phyloP scores from a whole-genome alignment of 1,140 invertebrate genomes.

The Drosophila lini region DNA sequence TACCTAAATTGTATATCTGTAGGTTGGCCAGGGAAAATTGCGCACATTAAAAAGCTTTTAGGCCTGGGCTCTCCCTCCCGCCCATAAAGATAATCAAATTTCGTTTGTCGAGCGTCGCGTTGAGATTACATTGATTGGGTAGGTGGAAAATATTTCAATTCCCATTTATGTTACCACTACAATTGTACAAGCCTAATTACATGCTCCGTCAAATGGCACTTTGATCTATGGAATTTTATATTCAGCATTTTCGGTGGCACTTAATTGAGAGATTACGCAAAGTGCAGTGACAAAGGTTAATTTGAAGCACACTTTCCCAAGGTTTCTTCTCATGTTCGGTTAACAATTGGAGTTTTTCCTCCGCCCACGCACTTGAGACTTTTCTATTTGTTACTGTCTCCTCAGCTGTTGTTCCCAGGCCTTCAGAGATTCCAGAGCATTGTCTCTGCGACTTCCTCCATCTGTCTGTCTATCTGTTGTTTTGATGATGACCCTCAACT shows the following conservation, averaged over 20 bases:
- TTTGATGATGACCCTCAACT: slow-evolving; percentile 13
- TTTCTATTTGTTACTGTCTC: slow-evolving; percentile 35
- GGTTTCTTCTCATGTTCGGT: slow-evolving; percentile 13
- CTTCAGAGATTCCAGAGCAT: slow-evolving; percentile 19
- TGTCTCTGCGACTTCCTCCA: slow-evolving; percentile 30
- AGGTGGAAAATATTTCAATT: slow-evolving; percentile 32
- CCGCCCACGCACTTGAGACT: slow-evolving; percentile 54
- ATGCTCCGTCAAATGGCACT: slow-evolving; percentile 35
- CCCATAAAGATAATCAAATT: slow-evolving; percentile 59
- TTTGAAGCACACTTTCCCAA: slow-evolving; percentile 44
- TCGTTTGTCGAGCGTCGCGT: slow-evolving; percentile 29
- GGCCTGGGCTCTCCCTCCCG: slow-evolving; percentile 2
- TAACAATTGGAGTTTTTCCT: slow-evolving; percentile 29
- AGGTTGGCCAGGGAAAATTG: slow-evolving; percentile 36
- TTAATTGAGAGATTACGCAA: slow-evolving; percentile 49
- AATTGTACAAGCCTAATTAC: slow-evolving; percentile 35
- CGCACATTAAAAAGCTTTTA: slow-evolving; percentile 61
- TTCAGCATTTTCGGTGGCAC: slow-evolving; percentile 22
- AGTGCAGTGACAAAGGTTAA: slow-evolving; percentile 38
- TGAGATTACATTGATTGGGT: slow-evolving; percentile 52
- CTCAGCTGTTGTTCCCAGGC: slow-evolving; percentile 55
- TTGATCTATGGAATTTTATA: slow-evolving; percentile 46
- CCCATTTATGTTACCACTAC: slow-evolving; percentile 15
- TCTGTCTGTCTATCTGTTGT: slow-evolving; percentile 27
- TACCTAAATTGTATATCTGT: background rate